phyloP scores from a whole-genome alignment of 2,797 vertebrate species.

The Chelon auratus region DNA sequence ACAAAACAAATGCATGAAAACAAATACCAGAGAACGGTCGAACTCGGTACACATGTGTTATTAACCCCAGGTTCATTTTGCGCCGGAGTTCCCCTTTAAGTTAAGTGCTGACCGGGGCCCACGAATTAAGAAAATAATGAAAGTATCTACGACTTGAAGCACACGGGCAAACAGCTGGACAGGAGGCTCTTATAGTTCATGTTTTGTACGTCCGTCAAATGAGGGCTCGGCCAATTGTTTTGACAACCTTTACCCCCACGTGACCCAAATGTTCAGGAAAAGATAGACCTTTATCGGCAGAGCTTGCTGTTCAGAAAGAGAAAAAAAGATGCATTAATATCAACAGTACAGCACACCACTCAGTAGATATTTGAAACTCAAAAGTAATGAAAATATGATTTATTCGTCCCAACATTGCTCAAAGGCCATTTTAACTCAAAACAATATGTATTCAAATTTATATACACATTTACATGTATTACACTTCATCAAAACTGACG shows the following conservation, averaged over 20 bases:
- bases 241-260: slow-evolving; percentile 83
- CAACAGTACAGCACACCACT: slow-evolving; percentile 72
- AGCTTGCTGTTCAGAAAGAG: slow-evolving; percentile 87
- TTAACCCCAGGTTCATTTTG: too few species aligned
- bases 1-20: too few species aligned
- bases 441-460: slow-evolving; percentile 68
- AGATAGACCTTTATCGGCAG: slow-evolving; percentile 82
- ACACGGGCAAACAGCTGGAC: slow-evolving; percentile 17
- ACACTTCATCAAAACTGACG: slow-evolving; percentile 48
- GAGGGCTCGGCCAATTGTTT: slow-evolving; percentile 52
- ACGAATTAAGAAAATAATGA: too few species aligned
- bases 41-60: too few species aligned
- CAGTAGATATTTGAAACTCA: slow-evolving; percentile 71
- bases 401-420: slow-evolving; percentile 77
- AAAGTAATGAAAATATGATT: slow-evolving; percentile 81
- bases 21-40: too few species aligned
- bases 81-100: too few species aligned
- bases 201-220: slow-evolving; percentile 54
- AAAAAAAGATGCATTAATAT: slow-evolving; percentile 87
- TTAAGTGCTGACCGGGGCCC: too few species aligned
- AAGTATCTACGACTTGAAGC: slow-evolving; percentile 7
- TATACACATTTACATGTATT: slow-evolving; percentile 68
- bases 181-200: neutral
- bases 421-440: slow-evolving; percentile 66
- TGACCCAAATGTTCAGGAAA: slow-evolving; percentile 84